Evolutionary conservation across 2,888 invertebrate genomes (phyloP).

Genomic region (Lasiommata megera): DNA sequence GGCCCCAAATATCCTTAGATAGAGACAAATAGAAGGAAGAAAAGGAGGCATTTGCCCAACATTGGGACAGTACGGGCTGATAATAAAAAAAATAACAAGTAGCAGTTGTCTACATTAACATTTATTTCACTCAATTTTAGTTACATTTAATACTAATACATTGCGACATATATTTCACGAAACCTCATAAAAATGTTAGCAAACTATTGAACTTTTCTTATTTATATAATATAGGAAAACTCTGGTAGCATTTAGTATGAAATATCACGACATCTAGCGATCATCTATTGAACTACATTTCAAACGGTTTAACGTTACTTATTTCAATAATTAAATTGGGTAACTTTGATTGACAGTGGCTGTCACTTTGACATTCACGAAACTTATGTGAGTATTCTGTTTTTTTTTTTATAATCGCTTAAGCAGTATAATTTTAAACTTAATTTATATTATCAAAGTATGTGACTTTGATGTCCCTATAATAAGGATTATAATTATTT

Average conservation of each 20-base stretch:
- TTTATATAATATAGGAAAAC: background rate
- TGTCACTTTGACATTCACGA: background rate
- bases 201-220: background rate
- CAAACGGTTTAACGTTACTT: background rate
- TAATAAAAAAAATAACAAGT: background rate
- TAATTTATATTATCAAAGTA: too few relatives aligned
- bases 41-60: too few relatives aligned
- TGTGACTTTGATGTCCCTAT: too few relatives aligned
- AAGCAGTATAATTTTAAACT: too few relatives aligned
- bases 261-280: background rate
- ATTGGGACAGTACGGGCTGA: too few relatives aligned
- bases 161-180: background rate
- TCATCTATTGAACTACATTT: background rate
- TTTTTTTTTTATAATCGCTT: too few relatives aligned
- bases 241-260: background rate
- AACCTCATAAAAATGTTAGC: conserved; percentile 3
- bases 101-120: conserved; percentile 4
- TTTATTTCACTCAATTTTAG: conserved; percentile 22
- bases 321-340: background rate
- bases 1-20: too few relatives aligned
- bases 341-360: background rate
- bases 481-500: too few relatives aligned
- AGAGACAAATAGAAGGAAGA: too few relatives aligned
- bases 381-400: too few relatives aligned
- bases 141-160: background rate